Evolutionary conservation across 1,140 invertebrate species (phyloP).

Genomic region (Macrocentrus cingulum): DNA sequence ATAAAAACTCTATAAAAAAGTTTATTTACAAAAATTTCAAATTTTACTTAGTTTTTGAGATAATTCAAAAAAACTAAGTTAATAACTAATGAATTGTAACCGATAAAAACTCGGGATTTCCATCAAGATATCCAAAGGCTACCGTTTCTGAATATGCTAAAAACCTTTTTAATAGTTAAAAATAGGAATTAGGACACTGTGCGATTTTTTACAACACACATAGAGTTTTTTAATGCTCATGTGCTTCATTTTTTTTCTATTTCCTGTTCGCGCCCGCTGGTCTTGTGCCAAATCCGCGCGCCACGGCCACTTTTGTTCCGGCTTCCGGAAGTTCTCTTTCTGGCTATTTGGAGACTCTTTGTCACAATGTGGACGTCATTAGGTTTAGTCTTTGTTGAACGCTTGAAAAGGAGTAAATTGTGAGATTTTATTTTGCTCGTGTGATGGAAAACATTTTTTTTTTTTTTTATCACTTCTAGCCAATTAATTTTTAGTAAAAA

Average conservation of each 20-base stretch:
- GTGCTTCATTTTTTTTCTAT: slow-evolving; percentile 4
- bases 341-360: slow-evolving; percentile 1
- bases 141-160: slow-evolving; percentile 1
- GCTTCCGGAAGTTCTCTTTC: not conserved
- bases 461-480: slow-evolving; percentile 3
- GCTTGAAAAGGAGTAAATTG: not conserved
- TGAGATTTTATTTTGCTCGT: not conserved
- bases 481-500: slow-evolving; percentile 16
- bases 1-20: no score
- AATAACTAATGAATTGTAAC: no score
- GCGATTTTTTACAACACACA: slow-evolving; percentile 19
- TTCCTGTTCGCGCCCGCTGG: slow-evolving; percentile 9
- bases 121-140: slow-evolving; percentile 21
- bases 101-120: slow-evolving; percentile 22
- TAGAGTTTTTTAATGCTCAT: slow-evolving; percentile 18
- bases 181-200: slow-evolving; percentile 21
- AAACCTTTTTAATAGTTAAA: slow-evolving; percentile 15
- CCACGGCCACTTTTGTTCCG: slow-evolving; percentile 22
- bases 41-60: no score
- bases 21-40: no score
- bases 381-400: not conserved
- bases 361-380: slow-evolving; percentile 3
- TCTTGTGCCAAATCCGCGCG: slow-evolving; percentile 13
- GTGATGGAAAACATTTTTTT: no score
- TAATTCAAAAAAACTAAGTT: no score